phyloP scores from a whole-genome alignment of 2,797 vertebrate species.

The Microtus agrestis region DNA sequence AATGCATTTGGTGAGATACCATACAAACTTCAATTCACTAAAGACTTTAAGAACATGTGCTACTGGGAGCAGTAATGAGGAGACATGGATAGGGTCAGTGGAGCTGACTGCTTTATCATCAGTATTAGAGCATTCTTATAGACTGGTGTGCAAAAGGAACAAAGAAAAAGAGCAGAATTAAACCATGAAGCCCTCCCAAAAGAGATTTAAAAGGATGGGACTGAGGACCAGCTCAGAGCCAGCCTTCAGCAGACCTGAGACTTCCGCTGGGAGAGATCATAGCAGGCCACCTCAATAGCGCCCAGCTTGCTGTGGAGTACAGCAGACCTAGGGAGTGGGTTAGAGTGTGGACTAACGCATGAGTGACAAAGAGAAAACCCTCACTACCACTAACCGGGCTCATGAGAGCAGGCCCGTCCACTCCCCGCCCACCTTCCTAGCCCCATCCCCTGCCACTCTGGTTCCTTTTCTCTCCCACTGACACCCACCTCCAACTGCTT shows the following conservation, averaged over 20 bases:
- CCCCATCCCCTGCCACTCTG: background rate
- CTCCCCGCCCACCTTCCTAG: background rate
- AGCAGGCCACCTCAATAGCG: background rate
- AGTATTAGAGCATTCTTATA: background rate
- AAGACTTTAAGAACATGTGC: background rate
- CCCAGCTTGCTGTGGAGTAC: background rate
- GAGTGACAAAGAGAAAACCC: background rate
- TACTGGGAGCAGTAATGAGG: background rate
- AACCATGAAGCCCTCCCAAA: background rate
- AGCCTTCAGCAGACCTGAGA: background rate
- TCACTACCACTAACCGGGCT: background rate
- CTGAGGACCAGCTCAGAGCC: background rate
- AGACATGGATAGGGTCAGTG: background rate
- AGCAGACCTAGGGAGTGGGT: background rate
- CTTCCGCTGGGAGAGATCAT: background rate
- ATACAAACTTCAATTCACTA: background rate
- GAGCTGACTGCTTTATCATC: background rate
- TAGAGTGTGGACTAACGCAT: background rate
- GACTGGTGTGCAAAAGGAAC: background rate
- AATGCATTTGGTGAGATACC: background rate
- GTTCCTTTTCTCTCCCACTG: background rate
- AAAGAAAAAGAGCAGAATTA: constrained; percentile 8
- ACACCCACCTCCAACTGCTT: background rate
- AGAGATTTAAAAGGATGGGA: background rate
- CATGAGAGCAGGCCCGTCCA: background rate